phyloP scores from a whole-genome alignment of 23 tunicate species.

The Trididemnum miniatum region DNA sequence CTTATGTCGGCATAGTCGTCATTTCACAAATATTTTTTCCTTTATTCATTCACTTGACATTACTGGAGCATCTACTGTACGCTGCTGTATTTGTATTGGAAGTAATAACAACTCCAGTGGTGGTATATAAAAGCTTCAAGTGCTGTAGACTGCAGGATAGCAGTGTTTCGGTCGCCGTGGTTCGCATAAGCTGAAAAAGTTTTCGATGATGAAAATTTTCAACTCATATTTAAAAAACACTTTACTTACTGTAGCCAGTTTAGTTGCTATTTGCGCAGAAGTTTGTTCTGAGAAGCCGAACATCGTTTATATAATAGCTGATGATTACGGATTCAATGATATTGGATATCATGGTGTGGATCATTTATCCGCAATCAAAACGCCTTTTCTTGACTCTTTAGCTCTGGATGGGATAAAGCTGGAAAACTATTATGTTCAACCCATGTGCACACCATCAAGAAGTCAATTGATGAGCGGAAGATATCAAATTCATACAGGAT shows the following conservation, averaged over 20 bases:
- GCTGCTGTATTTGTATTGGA: no score
- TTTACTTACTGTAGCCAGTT: background rate
- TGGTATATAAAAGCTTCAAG: no score
- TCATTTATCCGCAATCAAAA: constrained; percentile 51
- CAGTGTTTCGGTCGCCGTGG: no score
- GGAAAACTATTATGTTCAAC: constrained; percentile 91
- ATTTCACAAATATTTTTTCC: no score
- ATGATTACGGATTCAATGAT: constrained; percentile 74
- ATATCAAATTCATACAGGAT: constrained; percentile 81
- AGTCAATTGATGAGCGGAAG: constrained; percentile 88
- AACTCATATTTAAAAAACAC: no score
- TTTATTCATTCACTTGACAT: no score
- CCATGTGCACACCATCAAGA: constrained; percentile 84
- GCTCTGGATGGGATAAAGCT: constrained; percentile 56
- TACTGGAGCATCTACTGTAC: no score
- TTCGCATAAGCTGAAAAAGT: no score
- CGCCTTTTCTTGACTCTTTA: constrained; percentile 79
- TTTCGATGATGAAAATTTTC: no score
- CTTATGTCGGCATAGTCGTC: no score
- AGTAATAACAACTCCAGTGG: no score
- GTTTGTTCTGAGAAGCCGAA: constrained; percentile 63
- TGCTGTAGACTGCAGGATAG: no score
- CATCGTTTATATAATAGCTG: background rate
- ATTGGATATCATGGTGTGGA: constrained; percentile 49
- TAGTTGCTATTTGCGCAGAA: background rate